Percentiles rank a stretch among this genome's conserved stretches.
These are phyloP conservation scores for Apostichopus parvimensis DNA, from an alignment of 35 echinoderm and acorn worm genomes.

Conservation along the genomic window DNA sequence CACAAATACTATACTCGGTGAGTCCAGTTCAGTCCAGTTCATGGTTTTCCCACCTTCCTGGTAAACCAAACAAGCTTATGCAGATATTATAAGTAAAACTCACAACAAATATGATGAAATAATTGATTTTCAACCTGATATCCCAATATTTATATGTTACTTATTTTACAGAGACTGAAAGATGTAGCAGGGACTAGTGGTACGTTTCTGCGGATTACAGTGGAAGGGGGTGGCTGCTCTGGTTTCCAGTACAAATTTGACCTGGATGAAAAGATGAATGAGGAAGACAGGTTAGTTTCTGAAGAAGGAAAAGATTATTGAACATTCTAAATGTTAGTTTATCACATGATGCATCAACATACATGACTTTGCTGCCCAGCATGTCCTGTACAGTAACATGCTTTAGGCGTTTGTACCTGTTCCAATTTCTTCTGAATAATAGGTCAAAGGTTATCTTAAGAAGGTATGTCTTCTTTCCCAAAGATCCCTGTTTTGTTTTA, in stretches of 20 bases:
- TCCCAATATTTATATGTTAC: background rate
- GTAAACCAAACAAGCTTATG: background rate
- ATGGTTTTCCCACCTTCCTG: background rate
- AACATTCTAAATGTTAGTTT: too few relatives aligned
- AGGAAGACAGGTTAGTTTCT: conserved; percentile 87
- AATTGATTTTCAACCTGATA: background rate
- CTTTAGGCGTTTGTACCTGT: too few relatives aligned
- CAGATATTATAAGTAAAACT: background rate
- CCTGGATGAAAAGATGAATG: conserved; percentile 69
- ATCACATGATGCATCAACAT: too few relatives aligned
- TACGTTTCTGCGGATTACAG: conserved; percentile 75
- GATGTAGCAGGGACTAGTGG: conserved; percentile 53
- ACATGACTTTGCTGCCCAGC: too few relatives aligned
- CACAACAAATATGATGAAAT: background rate
- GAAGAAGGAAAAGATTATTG: too few relatives aligned
- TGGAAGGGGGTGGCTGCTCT: conserved; percentile 98
- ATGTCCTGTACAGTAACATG: too few relatives aligned
- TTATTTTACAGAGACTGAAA: conserved; percentile 64
- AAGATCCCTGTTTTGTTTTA: too few relatives aligned
- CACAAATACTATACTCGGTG: background rate
- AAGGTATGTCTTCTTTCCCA: too few relatives aligned
- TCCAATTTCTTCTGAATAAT: too few relatives aligned
- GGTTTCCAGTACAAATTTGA: conserved; percentile 96
- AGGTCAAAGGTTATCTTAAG: too few relatives aligned
- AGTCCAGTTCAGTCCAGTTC: background rate